Conservation (phyloP, 1,140 invertebrate genomes). For the Hetaerina americana region DNA sequence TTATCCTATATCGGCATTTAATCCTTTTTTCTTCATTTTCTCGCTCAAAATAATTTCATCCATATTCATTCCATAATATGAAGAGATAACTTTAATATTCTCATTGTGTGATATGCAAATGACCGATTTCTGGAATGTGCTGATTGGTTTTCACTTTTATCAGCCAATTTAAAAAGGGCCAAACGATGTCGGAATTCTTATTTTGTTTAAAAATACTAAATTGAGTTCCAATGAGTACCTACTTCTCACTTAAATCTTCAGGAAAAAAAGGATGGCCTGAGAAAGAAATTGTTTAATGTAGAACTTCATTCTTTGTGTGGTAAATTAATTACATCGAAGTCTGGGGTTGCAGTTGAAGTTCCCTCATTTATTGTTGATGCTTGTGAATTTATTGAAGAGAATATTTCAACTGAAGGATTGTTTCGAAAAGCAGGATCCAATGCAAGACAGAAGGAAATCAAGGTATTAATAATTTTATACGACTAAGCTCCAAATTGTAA, state of each 20-base stretch:
- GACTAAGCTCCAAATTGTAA: slow-evolving; percentile 1
- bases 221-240: neutral
- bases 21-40: too few species aligned
- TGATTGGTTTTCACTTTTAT: neutral
- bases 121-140: neutral
- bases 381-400: slow-evolving; percentile 46
- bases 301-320: neutral
- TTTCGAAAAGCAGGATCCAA: slow-evolving; percentile 76
- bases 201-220: neutral
- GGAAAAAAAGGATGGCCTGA: neutral
- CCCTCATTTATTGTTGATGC: slow-evolving; percentile 63
- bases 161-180: neutral
- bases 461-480: slow-evolving; percentile 24
- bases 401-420: slow-evolving; percentile 60
- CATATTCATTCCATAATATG: too few species aligned
- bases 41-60: too few species aligned
- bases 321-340: slow-evolving; percentile 14
- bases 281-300: neutral
- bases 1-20: too few species aligned
- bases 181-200: neutral
- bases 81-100: too few species aligned
- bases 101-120: neutral
- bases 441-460: slow-evolving; percentile 62
- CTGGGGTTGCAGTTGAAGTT: slow-evolving; percentile 45
- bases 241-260: neutral